These are phyloP conservation scores for Toxotes lorentzi DNA, from an alignment of 2,797 vertebrate species.

Conservation along the genomic window DNA sequence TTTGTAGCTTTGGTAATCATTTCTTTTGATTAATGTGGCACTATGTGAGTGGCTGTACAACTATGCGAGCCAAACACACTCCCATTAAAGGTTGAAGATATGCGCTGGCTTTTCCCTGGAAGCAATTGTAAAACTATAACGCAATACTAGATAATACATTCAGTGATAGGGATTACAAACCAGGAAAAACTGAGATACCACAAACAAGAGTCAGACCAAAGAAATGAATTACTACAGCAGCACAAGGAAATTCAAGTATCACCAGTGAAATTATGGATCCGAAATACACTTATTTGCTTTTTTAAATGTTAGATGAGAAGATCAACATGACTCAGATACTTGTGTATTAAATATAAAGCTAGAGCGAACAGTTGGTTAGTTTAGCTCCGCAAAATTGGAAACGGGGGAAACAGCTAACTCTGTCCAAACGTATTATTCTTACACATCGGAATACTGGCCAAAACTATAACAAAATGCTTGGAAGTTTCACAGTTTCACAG, in stretches of 20 bases:
- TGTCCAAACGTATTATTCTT: too few relatives aligned
- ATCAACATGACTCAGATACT: not conserved
- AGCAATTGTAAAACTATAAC: not conserved
- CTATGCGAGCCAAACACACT: not conserved
- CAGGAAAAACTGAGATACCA: not conserved
- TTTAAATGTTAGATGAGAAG: not conserved
- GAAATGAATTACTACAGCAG: not conserved
- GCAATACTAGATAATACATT: not conserved
- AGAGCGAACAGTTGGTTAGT: not conserved
- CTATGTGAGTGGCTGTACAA: not conserved
- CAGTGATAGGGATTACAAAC: not conserved
- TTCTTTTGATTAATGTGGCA: not conserved
- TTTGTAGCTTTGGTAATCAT: not conserved
- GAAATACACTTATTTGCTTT: not conserved
- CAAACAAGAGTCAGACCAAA: not conserved
- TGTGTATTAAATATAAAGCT: not conserved
- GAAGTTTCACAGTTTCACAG: not conserved
- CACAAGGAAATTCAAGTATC: not conserved
- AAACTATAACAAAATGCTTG: not conserved
- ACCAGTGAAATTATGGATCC: not conserved
- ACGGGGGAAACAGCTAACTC: too few relatives aligned
- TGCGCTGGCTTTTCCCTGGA: not conserved
- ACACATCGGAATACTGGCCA: too few relatives aligned
- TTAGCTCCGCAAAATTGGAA: too few relatives aligned
- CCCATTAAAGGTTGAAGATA: not conserved